Conservation (phyloP, 2,888 invertebrate species). For the Teinopalpus imperialis region DNA sequence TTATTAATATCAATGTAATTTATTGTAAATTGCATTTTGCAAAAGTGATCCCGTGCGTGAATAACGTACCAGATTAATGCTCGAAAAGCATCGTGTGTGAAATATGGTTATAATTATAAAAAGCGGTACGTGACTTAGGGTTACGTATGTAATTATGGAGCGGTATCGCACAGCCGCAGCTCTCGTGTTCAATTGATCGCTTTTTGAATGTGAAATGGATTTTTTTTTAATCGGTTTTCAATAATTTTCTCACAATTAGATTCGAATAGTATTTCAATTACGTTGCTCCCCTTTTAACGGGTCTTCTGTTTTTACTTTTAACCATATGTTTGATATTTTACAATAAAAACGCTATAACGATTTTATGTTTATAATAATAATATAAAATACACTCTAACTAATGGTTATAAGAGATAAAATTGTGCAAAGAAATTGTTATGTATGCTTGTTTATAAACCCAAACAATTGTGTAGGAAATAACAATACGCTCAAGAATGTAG, state of each 20-base stretch:
- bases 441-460: no score
- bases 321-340: no score
- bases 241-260: conserved; percentile 5
- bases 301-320: no score
- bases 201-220: conserved; percentile 16
- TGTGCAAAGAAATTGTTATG: no score
- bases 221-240: conserved; percentile 11
- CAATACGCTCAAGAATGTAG: no score
- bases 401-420: no score
- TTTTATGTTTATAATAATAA: no score
- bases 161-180: conserved; percentile 11
- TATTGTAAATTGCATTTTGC: conserved; percentile 81
- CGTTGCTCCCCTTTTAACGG: no score
- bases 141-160: conserved; percentile 21
- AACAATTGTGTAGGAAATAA: no score
- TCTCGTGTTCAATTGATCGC: conserved; percentile 22
- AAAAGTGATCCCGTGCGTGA: conserved; percentile 64
- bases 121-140: conserved; percentile 25
- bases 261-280: conserved; percentile 9
- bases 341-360: no score
- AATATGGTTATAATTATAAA: conserved; percentile 26
- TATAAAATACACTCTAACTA: no score
- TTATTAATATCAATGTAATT: conserved; percentile 81
- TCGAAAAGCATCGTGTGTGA: conserved; percentile 28
- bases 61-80: conserved; percentile 39